Evolutionary conservation across 2,113 vertebrate species (phyloP).

Genomic region (Lepus timidus): DNA sequence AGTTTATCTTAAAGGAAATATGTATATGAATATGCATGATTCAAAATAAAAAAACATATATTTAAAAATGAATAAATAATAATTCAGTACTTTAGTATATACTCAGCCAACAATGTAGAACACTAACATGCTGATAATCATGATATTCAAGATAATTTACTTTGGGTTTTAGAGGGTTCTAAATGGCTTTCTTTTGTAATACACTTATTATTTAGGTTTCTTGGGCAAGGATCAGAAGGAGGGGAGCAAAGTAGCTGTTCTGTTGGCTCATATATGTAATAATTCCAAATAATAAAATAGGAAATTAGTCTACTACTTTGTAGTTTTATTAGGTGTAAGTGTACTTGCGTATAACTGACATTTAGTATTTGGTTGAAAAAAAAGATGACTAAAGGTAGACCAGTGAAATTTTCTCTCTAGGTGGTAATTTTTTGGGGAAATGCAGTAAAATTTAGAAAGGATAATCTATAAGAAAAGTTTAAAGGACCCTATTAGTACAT

Average conservation of each 20-base stretch:
- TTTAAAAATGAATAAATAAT: constrained; percentile 35
- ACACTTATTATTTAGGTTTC: neutral
- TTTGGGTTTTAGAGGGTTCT: neutral
- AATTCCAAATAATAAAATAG: constrained; percentile 20
- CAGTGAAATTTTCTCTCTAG: constrained; percentile 19
- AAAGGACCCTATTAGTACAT: neutral
- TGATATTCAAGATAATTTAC: neutral
- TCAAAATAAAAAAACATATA: neutral
- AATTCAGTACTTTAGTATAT: neutral
- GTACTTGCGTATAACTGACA: neutral
- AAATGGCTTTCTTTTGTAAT: neutral
- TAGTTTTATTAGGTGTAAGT: neutral
- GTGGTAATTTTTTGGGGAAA: neutral
- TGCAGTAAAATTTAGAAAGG: neutral
- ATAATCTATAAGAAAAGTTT: neutral
- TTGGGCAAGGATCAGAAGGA: neutral
- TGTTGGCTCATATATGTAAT: neutral
- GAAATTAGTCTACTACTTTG: neutral
- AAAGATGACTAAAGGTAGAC: neutral
- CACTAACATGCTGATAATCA: neutral
- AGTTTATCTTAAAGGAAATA: constrained; percentile 27
- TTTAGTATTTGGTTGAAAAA: neutral
- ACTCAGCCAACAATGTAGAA: neutral
- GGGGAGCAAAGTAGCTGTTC: neutral
- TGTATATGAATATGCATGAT: neutral